Base-by-base conservation (phyloP, 1,140 invertebrate genomes). In the Metopolophium dirhodum region DNA sequence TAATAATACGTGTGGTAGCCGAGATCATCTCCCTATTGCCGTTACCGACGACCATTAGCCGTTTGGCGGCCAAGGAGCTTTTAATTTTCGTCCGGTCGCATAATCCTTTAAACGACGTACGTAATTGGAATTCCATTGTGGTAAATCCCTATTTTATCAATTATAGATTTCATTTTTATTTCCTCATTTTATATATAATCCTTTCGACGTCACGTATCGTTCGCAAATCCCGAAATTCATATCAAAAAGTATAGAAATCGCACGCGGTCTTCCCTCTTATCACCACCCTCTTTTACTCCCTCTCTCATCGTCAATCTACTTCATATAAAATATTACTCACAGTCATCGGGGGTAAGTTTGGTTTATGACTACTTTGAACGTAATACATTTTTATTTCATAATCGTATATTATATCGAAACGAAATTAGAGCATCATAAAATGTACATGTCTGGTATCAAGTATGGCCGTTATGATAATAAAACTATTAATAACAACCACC, bases 61-160 rank as follows among this genome's bases (percentile, higher is more conserved):
- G 41, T 61, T 57, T 54, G 54, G 88, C 54, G 89, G 51, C 30
- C 26, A 61, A 90, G 54, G 37, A 68, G 54, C 91, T 93, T 93
- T 93, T 86, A 93, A 93, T 93, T 93, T 93, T 85, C 91, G 47
- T n/a, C 82, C 35, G 18, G n/a, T 54, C 82, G 35, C 57, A 57
- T 93, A 93, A 93, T 93, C 91, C 82, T 45, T 83, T 93, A 54
- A 57, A 83, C 82, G 54, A 23, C n/a, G 41, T 37, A 87, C 85
- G 47, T 93, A 93, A 93, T 93, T 93, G 91, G 7, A 93, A 93
- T 93, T 93, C 91, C 91, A 86, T 86, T 93, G 91, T 86, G 77
- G 49, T 93, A 93, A 83, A 93, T 93, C 91, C 91, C 91, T 93
- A 90, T 90, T 8, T 45, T 45, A 68, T 61, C 54, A 90, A 90